phyloP scores from a whole-genome alignment of 37 sponge, comb jelly and placozoan genomes.

The Spongia lamella region DNA sequence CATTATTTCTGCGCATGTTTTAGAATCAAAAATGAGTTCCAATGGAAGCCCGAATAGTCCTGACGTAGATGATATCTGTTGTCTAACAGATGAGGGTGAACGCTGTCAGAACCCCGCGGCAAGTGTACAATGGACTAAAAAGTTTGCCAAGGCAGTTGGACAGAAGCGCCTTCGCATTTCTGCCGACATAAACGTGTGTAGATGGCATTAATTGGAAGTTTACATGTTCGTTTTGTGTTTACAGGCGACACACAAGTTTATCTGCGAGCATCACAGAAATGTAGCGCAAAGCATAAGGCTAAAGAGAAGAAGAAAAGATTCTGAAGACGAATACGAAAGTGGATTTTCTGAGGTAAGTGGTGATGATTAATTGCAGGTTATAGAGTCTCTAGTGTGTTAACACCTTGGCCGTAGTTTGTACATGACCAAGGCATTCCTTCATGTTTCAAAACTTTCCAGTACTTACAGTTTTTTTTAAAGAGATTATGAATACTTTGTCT shows the following conservation, averaged over 20 bases:
- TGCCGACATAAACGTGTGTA: conserved; percentile 52
- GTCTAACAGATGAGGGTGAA: conserved; percentile 69
- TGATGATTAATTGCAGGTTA: neutral
- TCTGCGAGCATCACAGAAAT: conserved; percentile 67
- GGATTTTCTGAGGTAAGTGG: conserved; percentile 40
- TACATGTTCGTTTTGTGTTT: neutral
- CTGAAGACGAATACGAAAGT: conserved; percentile 75
- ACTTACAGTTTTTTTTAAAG: too few species aligned
- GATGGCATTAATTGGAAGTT: neutral
- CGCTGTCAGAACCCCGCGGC: conserved; percentile 53
- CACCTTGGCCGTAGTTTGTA: too few species aligned
- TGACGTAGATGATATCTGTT: conserved; percentile 44
- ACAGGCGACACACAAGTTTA: conserved; percentile 67
- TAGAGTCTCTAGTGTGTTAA: neutral
- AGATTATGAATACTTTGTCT: too few species aligned
- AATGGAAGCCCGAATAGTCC: conserved; percentile 12
- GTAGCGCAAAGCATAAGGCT: conserved; percentile 59
- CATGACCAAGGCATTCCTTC: too few species aligned
- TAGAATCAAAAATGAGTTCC: too few species aligned
- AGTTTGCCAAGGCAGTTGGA: conserved; percentile 30
- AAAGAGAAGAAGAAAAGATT: conserved; percentile 84
- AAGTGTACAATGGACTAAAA: conserved; percentile 47
- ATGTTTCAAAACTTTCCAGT: too few species aligned
- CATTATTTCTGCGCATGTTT: too few species aligned
- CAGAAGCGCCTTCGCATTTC: conserved; percentile 46